Evolutionary conservation across 2,113 vertebrate genomes (phyloP).

Genomic region (Dendrocopos noguchii): DNA sequence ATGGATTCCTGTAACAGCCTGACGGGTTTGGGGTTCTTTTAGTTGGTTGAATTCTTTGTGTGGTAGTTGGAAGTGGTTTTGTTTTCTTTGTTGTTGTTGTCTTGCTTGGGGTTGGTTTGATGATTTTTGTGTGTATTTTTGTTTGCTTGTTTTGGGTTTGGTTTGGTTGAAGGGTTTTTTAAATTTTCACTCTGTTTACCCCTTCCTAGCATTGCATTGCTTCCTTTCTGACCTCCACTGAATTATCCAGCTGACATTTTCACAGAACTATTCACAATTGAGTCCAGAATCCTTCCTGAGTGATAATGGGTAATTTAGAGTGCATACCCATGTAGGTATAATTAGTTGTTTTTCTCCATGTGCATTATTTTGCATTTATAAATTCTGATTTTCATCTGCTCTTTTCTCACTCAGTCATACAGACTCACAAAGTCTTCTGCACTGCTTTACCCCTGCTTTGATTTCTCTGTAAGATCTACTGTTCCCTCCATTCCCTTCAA

Average conservation of each 20-base stretch:
- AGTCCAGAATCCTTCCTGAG: conserved; percentile 20
- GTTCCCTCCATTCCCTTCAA: background rate
- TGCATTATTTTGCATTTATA: background rate
- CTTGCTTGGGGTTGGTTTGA: too few relatives aligned
- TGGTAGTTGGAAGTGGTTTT: background rate
- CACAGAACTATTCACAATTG: background rate
- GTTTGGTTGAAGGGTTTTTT: too few relatives aligned
- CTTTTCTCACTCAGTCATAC: background rate
- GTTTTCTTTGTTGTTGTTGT: background rate
- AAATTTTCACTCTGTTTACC: background rate
- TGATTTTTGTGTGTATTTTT: too few relatives aligned
- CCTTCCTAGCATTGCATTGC: background rate
- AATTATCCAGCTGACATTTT: background rate
- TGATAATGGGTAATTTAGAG: background rate
- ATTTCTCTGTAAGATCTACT: background rate
- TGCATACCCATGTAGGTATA: background rate
- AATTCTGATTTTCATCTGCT: conserved; percentile 9
- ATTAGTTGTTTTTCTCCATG: background rate
- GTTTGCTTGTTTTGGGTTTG: too few relatives aligned
- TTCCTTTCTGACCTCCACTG: background rate
- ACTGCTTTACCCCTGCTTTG: background rate
- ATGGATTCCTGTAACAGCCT: background rate
- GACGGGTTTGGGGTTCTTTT: background rate
- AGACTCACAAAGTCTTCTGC: background rate
- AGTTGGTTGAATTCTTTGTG: too few relatives aligned